These are phyloP conservation scores for Pelodytes ibericus DNA, from an alignment of 2,797 vertebrate species.

Conservation along the genomic window DNA sequence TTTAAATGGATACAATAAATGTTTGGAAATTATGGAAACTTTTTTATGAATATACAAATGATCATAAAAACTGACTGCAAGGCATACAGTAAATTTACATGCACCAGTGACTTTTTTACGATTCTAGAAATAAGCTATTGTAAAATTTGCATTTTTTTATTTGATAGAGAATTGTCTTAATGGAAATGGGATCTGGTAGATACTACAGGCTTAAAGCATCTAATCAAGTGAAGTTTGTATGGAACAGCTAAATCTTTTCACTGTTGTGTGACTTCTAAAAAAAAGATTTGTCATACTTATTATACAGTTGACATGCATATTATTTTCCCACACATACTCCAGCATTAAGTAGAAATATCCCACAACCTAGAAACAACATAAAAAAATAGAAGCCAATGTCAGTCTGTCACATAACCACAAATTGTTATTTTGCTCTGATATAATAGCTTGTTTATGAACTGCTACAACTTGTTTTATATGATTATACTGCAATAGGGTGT, in stretches of 20 bases:
- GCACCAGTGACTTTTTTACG: background rate
- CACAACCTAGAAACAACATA: no score
- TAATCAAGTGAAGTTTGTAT: background rate
- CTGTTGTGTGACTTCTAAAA: background rate
- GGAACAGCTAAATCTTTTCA: background rate
- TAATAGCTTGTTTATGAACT: no score
- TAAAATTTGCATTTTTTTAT: conserved; percentile 33
- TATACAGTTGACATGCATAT: background rate
- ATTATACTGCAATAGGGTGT: no score
- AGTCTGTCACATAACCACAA: no score
- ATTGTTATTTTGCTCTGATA: no score
- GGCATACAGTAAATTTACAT: background rate
- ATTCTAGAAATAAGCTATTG: conserved; percentile 16
- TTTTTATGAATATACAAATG: conserved; percentile 21
- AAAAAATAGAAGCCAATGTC: no score
- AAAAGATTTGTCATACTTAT: background rate
- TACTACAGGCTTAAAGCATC: background rate
- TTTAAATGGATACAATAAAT: conserved; percentile 12
- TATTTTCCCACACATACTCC: background rate
- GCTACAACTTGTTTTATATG: no score
- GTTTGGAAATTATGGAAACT: background rate
- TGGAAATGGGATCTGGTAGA: background rate
- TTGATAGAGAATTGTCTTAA: conserved; percentile 22
- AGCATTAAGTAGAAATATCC: no score
- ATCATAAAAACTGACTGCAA: conserved; percentile 10